A percentile compares a stretch with the other conserved stretches of the same genome.
Conservation (phyloP, 2,888 invertebrate species). For the Drosophila recens region DNA sequence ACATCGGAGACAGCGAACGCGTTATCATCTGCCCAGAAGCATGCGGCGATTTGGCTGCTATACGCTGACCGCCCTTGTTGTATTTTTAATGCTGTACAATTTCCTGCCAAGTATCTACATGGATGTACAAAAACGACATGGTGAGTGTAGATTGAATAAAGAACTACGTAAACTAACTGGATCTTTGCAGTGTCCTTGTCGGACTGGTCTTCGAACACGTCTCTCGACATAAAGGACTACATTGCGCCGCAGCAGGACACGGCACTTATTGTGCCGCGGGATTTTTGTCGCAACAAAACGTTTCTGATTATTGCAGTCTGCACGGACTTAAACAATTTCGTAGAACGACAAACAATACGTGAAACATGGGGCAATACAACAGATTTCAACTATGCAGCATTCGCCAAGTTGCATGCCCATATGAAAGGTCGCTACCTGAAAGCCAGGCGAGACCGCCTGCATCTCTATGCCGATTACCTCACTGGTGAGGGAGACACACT, state of each 20-base stretch:
- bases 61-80: conserved; percentile 59
- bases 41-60: conserved; percentile 68
- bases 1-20: conserved; percentile 36
- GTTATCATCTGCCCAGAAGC: conserved; percentile 71
- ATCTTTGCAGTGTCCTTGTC: conserved; percentile 85
- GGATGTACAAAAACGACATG: conserved; percentile 76
- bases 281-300: conserved; percentile 86
- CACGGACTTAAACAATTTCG: conserved; percentile 90
- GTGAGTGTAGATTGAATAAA: conserved; percentile 57
- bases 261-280: conserved; percentile 88
- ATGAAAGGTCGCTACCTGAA: conserved; percentile 80
- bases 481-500: conserved; percentile 44
- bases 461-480: conserved; percentile 77
- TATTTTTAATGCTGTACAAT: conserved; percentile 69
- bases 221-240: conserved; percentile 90
- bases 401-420: conserved; percentile 81
- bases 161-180: background rate
- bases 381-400: conserved; percentile 84
- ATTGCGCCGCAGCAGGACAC: conserved; percentile 90
- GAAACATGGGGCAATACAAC: conserved; percentile 85
- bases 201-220: conserved; percentile 92
- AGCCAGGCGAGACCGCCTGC: conserved; percentile 66
- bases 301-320: conserved; percentile 91
- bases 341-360: conserved; percentile 86
- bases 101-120: conserved; percentile 79